Conservation (phyloP, 2,113 vertebrate genomes). For the Manacus vitellinus region DNA sequence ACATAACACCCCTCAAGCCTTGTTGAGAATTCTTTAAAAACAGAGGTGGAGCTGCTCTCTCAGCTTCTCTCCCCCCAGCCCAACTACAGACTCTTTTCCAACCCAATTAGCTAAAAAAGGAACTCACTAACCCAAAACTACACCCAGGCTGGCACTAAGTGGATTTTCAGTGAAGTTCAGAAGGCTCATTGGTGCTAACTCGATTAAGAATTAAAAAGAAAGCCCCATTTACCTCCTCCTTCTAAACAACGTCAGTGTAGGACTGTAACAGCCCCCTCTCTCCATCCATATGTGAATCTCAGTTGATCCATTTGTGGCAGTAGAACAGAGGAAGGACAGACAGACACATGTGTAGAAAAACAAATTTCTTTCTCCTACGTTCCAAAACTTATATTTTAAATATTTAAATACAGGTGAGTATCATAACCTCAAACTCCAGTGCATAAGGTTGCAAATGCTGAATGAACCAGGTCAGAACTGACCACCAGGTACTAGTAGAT, state of each 20-base stretch:
- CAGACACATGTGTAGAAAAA: background rate
- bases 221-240: background rate
- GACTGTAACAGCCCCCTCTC: background rate
- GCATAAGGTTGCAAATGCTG: background rate
- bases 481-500: background rate
- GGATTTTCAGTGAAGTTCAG: conserved; percentile 11
- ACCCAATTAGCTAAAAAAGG: background rate
- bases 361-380: background rate
- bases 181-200: background rate
- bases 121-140: background rate
- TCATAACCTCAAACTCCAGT: background rate
- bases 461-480: background rate
- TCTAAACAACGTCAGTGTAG: background rate
- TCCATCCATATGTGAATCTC: background rate
- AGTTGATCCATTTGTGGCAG: background rate
- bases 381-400: background rate
- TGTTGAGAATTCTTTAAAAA: background rate
- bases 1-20: background rate
- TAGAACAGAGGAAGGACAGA: background rate
- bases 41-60: background rate
- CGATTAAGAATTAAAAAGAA: background rate
- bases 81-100: background rate
- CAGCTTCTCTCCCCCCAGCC: background rate
- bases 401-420: background rate
- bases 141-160: background rate